Base-by-base conservation (phyloP, 2,888 invertebrate genomes). In the Phengaris alcon region DNA sequence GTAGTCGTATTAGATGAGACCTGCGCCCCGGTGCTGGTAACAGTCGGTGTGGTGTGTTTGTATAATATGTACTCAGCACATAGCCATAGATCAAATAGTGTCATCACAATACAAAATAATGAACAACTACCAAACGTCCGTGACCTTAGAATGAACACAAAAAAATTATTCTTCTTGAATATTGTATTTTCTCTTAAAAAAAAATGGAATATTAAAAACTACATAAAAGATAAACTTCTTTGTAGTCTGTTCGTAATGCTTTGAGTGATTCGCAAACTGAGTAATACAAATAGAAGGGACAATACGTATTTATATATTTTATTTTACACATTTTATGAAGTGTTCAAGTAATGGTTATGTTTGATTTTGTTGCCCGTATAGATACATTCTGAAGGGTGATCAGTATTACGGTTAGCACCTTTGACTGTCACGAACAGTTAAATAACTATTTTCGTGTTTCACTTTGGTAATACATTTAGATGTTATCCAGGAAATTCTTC, bases 61-160 rank as follows among this genome's bases (percentile, higher is more conserved):
- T 15, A 8, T 59, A 64, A 35, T 35, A 22, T 3, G 35, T 64
- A 12, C 13, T 64, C 2, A 12, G 64, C 35, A 35, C 35, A 13
- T 44, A 44, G 44, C 64, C 44, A 35, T 64, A 64, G 35, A 64
- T 64, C 35, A 64, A 64, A 64, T 10, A 35, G 13, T 5, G 4
- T 64, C 59, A 64, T 64, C 10, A 64, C 59, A 64, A 64, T 64
- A 35, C 35, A 9, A 64, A 64, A 64, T 64, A 64, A 64, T 64
- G 35, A 35, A 64, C 12, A 35, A 64, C 12, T 64, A 10, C 22
- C 59, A 22, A 59, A 59, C 59, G 22, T 22, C 59, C 59, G 9
- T 64, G 22, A 64, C 59, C 59, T 22, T 64, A 22, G 35, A 10
- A 8, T 22, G 59, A 64, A 64, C 59, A 64, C 22, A 35, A 64